Evolutionary conservation across 2,797 vertebrate genomes (phyloP), one percentile per base, ranked within the genome.

Genomic region (Lacerta agilis): DNA sequence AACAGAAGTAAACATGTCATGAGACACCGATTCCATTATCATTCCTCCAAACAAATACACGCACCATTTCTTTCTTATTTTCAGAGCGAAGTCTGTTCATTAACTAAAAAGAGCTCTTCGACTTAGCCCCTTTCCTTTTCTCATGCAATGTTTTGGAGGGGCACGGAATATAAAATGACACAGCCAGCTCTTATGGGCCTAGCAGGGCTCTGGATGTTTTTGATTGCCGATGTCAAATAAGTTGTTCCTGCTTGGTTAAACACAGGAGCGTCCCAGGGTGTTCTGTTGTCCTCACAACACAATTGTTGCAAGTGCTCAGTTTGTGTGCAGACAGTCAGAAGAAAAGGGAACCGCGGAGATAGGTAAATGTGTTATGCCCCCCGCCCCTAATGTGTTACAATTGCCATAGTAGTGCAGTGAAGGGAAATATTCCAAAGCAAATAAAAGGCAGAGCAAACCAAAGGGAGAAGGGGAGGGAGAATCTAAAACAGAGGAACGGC

Each of bases 31-130:
- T 86, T 82, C 7, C 67, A 75, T 76, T 88, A 88, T 85, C 1
- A 4, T 6, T 61, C 73, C 33, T 79, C 78, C 87, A 73, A 76
- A 1, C 87, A 84, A 61, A 76, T 5, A 49, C 76, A 78, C 18
- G 33, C 25, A 41, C 33, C 64, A 83, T 87, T 93, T 77, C 72
- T 29, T 76, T 86, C 69, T n/a, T 33, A 38, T 75, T 92, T 78
- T 89, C 2, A 43, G 18, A 66, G 73, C 23, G 33, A 20, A 76
- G 5, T 49, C 82, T 91, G 73, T 78, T 61, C 29, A 5, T 73
- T 88, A 78, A 81, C 20, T 7, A 72, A 83, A 61, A 69, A 72
- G 36, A 15, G 3, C 33, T 81, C 61, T 45, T 49, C 38, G 15
- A 1, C 55, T 61, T 86, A 64, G 25, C 0, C 25, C 83, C 77